Conservation (phyloP, 2,113 vertebrate species). For the Otolemur garnettii region DNA sequence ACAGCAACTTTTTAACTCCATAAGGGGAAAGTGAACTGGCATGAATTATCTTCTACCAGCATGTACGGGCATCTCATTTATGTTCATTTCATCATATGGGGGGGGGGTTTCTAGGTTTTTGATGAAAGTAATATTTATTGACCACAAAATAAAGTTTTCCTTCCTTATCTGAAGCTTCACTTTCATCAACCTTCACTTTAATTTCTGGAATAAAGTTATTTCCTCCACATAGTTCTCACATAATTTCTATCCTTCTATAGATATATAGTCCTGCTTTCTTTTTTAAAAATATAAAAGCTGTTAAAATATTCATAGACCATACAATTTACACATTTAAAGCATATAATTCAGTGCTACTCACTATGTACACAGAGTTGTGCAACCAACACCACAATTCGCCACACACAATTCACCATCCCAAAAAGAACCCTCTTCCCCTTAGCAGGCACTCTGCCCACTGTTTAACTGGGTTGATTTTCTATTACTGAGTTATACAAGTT, state of each 20-base stretch:
- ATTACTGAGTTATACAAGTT: not conserved
- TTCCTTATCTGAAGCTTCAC: not conserved
- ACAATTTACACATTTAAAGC: not conserved
- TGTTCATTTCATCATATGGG: not conserved
- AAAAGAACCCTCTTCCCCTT: conserved; percentile 2
- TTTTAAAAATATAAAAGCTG: not conserved
- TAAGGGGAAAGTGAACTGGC: not conserved
- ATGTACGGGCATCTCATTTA: not conserved
- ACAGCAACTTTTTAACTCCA: conserved; percentile 17
- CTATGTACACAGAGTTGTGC: not conserved
- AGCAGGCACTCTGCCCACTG: not conserved
- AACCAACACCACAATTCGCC: not conserved
- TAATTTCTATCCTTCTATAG: not conserved
- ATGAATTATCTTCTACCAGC: not conserved
- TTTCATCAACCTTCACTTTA: not conserved
- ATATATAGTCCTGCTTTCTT: not conserved
- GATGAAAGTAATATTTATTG: not conserved
- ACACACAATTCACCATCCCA: not conserved
- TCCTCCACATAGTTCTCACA: not conserved
- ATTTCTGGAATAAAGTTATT: conserved; percentile 12
- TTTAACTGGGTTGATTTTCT: not conserved
- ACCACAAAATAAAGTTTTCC: not conserved
- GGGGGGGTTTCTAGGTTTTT: not conserved
- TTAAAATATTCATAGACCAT: not conserved
- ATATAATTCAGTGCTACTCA: not conserved